phyloP scores from a whole-genome alignment of 2,113 vertebrate species.

The Calypte anna region DNA sequence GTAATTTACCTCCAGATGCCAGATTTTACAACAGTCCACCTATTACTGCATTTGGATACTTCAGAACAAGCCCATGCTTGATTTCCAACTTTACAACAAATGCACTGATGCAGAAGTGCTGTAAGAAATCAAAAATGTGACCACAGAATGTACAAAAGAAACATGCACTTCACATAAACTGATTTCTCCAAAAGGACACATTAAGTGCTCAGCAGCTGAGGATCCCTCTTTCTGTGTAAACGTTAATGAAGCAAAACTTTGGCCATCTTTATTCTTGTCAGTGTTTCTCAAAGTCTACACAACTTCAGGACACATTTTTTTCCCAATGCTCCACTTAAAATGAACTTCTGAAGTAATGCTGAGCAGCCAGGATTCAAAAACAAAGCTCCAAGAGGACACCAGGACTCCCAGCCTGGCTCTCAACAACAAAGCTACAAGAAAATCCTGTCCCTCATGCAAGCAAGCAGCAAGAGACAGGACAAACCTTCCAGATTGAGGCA shows the following conservation, averaged over 20 bases:
- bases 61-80: constrained; percentile 62
- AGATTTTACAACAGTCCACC: constrained; percentile 73
- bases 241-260: constrained; percentile 54
- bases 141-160: constrained; percentile 23
- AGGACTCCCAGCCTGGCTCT: neutral
- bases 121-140: constrained; percentile 14
- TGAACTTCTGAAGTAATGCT: neutral
- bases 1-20: constrained; percentile 78
- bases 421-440: neutral
- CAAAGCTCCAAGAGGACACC: accelerated
- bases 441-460: neutral
- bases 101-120: neutral
- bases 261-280: neutral
- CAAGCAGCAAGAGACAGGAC: neutral
- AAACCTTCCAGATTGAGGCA: neutral
- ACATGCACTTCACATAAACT: constrained; percentile 53
- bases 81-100: constrained; percentile 31
- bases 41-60: constrained; percentile 61
- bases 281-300: neutral
- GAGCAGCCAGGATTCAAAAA: neutral
- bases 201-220: constrained; percentile 55
- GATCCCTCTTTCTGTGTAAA: constrained; percentile 25
- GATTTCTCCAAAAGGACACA: constrained; percentile 58
- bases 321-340: neutral
- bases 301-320: neutral